phyloP scores from a whole-genome alignment of 2,888 invertebrate species.

The Leptinotarsa haldemani region DNA sequence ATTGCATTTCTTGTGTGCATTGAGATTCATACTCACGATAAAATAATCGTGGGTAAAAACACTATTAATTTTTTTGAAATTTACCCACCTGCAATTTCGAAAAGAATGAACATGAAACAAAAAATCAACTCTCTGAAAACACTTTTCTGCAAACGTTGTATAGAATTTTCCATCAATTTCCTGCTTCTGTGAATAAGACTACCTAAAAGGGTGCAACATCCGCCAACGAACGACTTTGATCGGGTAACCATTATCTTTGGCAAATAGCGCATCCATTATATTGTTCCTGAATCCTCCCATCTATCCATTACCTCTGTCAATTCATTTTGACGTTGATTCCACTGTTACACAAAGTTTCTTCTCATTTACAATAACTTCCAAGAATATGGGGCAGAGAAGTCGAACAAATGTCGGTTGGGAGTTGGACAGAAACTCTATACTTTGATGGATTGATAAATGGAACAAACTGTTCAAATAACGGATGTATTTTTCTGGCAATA shows the following conservation, averaged over 20 bases:
- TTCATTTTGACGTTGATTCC: background rate
- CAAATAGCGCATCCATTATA: slow-evolving; percentile 4
- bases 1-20: too few relatives aligned
- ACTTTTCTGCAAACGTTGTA: too few relatives aligned
- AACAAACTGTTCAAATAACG: too few relatives aligned
- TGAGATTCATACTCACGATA: too few relatives aligned
- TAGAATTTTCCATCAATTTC: background rate
- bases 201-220: background rate
- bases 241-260: slow-evolving; percentile 1
- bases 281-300: background rate
- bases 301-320: background rate
- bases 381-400: background rate
- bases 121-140: too few relatives aligned
- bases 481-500: too few relatives aligned
- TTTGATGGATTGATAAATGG: too few relatives aligned
- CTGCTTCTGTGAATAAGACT: background rate
- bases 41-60: too few relatives aligned
- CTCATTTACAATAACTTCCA: background rate
- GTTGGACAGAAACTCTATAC: too few relatives aligned
- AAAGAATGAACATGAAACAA: too few relatives aligned
- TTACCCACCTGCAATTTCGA: too few relatives aligned
- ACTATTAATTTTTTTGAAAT: too few relatives aligned
- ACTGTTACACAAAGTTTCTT: background rate
- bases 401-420: background rate
- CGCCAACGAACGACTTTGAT: background rate